Conservation (phyloP, 2,113 vertebrate genomes). For the Rutilus rutilus region DNA sequence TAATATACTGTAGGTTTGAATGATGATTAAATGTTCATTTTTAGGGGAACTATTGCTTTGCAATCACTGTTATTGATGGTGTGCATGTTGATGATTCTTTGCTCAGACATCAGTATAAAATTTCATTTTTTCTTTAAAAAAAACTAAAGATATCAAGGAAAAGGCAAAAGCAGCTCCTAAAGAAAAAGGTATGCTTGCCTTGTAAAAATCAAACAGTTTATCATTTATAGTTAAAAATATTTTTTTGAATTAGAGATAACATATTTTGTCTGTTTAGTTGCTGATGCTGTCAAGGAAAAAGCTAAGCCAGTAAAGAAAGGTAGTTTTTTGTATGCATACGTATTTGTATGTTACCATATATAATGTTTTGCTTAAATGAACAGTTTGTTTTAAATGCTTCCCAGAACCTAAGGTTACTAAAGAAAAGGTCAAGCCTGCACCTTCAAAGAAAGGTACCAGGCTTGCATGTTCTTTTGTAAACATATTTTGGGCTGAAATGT, state of each 20-base stretch:
- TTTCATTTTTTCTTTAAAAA: background rate
- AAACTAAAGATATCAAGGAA: conserved; percentile 36
- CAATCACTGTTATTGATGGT: background rate
- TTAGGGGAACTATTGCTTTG: background rate
- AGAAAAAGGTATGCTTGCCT: background rate
- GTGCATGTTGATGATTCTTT: background rate
- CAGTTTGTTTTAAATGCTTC: background rate
- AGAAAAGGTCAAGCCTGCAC: conserved; percentile 19
- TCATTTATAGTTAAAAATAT: background rate
- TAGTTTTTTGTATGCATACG: background rate
- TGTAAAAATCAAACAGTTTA: background rate
- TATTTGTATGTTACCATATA: background rate
- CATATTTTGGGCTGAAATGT: background rate
- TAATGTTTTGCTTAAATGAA: background rate
- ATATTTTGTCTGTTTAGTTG: conserved; percentile 15
- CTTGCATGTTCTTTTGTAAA: background rate
- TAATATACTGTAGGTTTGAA: too few species aligned
- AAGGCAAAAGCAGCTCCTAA: conserved; percentile 31
- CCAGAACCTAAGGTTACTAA: conserved; percentile 29
- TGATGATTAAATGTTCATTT: background rate
- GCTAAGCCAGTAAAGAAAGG: background rate
- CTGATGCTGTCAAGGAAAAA: conserved; percentile 31
- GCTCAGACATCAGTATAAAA: background rate
- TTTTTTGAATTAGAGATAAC: background rate
- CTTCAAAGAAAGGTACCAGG: background rate